Conservation (phyloP, 2,888 invertebrate genomes). For the Dinocampus coccinellae region DNA sequence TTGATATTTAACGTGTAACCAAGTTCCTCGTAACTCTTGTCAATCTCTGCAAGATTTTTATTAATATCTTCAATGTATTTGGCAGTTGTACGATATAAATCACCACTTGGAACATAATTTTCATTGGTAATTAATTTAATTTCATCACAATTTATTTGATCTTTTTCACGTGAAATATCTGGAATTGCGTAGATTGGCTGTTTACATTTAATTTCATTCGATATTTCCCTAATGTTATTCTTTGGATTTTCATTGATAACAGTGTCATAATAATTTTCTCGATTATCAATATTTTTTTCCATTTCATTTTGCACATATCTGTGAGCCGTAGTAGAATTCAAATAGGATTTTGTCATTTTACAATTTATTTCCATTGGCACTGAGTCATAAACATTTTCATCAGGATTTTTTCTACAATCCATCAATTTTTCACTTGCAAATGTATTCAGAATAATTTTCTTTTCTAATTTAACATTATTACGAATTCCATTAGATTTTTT, state of each 20-base stretch:
- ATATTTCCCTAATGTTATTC: conserved; percentile 5
- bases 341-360: conserved; percentile 16
- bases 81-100: conserved; percentile 60
- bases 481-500: conserved; percentile 27
- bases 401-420: conserved; percentile 19
- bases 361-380: conserved; percentile 44
- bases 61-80: conserved; percentile 65
- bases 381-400: conserved; percentile 50
- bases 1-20: conserved; percentile 41
- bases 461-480: conserved; percentile 24
- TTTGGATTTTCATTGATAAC: conserved; percentile 34
- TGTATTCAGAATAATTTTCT: conserved; percentile 55
- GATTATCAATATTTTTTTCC: not conserved
- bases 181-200: conserved; percentile 62
- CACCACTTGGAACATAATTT: conserved; percentile 63
- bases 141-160: conserved; percentile 34
- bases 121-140: conserved; percentile 42
- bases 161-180: conserved; percentile 42
- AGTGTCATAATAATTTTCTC: conserved; percentile 38
- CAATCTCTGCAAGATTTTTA: conserved; percentile 63
- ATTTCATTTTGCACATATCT: conserved; percentile 9
- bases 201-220: conserved; percentile 28
- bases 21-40: conserved; percentile 60
- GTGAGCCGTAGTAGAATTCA: conserved; percentile 15
- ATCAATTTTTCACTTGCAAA: conserved; percentile 50